Evolutionary conservation across 2,888 invertebrate species (phyloP).

Genomic region (Melanotus villosus): DNA sequence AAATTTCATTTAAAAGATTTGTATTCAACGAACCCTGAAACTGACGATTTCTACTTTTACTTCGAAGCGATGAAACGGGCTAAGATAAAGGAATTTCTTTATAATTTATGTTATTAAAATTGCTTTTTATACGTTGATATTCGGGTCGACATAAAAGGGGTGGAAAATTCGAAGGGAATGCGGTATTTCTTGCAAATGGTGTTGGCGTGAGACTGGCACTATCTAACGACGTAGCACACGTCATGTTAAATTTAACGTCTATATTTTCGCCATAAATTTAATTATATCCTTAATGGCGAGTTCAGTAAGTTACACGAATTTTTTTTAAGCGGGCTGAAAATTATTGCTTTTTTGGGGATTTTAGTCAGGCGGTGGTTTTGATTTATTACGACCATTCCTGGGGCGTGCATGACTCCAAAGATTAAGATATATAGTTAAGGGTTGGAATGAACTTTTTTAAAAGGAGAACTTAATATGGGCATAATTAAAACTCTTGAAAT

Average conservation of each 20-base stretch:
- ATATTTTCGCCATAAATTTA: conserved; percentile 10
- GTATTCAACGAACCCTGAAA: too few relatives aligned
- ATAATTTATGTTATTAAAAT: not conserved
- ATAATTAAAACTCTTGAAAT: too few relatives aligned
- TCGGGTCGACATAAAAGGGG: not conserved
- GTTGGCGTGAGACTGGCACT: conserved; percentile 6
- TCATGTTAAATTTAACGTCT: conserved; percentile 5
- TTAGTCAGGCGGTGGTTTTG: not conserved
- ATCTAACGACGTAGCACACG: not conserved
- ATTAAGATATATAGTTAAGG: not conserved
- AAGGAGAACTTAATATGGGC: too few relatives aligned
- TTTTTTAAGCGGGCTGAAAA: not conserved
- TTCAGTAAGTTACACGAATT: not conserved
- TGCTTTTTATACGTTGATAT: not conserved
- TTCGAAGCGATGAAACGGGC: too few relatives aligned
- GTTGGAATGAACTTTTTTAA: not conserved
- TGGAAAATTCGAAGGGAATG: too few relatives aligned
- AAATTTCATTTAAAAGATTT: too few relatives aligned
- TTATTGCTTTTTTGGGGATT: not conserved
- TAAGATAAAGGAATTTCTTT: not conserved
- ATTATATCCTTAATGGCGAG: not conserved
- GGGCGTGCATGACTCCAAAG: not conserved
- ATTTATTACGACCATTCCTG: not conserved
- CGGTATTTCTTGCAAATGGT: too few relatives aligned
- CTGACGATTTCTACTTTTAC: too few relatives aligned